phyloP scores from a whole-genome alignment of 1,140 invertebrate genomes.

The Epicauta chinensis region DNA sequence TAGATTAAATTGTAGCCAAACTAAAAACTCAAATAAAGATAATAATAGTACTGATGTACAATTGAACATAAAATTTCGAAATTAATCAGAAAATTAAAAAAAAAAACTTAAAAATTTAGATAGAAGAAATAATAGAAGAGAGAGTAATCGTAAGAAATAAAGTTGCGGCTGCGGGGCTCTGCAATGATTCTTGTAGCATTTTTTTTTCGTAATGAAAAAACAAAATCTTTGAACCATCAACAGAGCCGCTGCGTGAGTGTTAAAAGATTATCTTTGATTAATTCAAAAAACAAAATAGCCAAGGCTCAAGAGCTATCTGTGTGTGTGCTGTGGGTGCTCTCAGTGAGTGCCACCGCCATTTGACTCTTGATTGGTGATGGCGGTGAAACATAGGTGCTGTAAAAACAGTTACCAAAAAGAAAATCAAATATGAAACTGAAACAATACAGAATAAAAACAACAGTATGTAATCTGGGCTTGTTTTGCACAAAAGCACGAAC shows the following conservation, averaged over 20 bases:
- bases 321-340: constrained; percentile 29
- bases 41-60: not conserved
- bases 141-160: constrained; percentile 26
- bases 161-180: constrained; percentile 32
- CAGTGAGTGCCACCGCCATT: not conserved
- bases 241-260: constrained; percentile 22
- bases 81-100: not conserved
- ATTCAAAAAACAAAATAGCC: no score
- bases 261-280: constrained; percentile 3
- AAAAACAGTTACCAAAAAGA: not conserved
- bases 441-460: no score
- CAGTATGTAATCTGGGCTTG: constrained; percentile 3
- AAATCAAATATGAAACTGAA: no score
- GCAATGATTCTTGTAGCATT: not conserved
- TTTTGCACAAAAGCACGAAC: constrained; percentile 36
- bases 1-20: not conserved
- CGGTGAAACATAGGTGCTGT: not conserved
- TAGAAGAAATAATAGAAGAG: constrained; percentile 17
- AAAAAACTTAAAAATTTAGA: no score
- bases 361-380: not conserved
- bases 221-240: not conserved
- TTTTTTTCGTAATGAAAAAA: not conserved
- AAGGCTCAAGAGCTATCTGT: constrained; percentile 40
- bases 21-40: not conserved
- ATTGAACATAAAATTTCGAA: not conserved